phyloP scores from a whole-genome alignment of 1,140 invertebrate species.

The Drosophila watanabei region DNA sequence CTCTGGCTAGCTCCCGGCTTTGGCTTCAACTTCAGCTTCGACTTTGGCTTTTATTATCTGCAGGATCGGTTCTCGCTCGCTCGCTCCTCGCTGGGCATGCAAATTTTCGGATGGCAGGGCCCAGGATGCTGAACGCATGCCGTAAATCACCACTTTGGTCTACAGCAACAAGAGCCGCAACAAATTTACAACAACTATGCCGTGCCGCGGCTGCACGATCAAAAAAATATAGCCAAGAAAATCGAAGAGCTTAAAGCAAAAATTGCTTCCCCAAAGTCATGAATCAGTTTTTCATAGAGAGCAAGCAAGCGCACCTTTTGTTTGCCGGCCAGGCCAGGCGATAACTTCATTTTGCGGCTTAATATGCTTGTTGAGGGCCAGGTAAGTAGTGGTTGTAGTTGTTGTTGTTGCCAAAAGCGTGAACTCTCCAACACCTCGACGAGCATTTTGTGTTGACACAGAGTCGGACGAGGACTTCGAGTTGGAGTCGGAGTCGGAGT shows the following conservation, averaged over 20 bases:
- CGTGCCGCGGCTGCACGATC: constrained; percentile 76
- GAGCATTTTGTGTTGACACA: constrained; percentile 77
- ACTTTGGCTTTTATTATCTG: constrained; percentile 75
- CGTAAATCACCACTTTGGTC: constrained; percentile 76
- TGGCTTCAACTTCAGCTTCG: background rate
- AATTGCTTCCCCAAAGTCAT: constrained; percentile 65
- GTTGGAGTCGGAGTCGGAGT: background rate
- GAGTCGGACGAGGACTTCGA: background rate
- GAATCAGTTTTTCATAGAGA: constrained; percentile 81
- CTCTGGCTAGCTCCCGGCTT: constrained; percentile 36
- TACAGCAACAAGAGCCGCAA: constrained; percentile 69
- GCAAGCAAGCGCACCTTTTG: constrained; percentile 61
- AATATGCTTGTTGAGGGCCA: constrained; percentile 82
- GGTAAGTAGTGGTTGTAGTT: constrained; percentile 70
- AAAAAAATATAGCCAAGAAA: constrained; percentile 31
- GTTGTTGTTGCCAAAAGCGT: constrained; percentile 65
- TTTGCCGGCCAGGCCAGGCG: constrained; percentile 60
- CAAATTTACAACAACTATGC: constrained; percentile 84
- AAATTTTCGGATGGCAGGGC: constrained; percentile 76
- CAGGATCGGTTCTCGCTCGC: constrained; percentile 59
- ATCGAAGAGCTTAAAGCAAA: constrained; percentile 27
- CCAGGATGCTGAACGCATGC: constrained; percentile 70
- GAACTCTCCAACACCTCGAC: constrained; percentile 80
- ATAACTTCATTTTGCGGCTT: constrained; percentile 83
- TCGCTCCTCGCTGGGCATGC: constrained; percentile 70